A percentile compares a stretch with the other conserved stretches of the same genome.
Conservation (phyloP, 1,140 invertebrate species). For the Drosophila obscura region DNA sequence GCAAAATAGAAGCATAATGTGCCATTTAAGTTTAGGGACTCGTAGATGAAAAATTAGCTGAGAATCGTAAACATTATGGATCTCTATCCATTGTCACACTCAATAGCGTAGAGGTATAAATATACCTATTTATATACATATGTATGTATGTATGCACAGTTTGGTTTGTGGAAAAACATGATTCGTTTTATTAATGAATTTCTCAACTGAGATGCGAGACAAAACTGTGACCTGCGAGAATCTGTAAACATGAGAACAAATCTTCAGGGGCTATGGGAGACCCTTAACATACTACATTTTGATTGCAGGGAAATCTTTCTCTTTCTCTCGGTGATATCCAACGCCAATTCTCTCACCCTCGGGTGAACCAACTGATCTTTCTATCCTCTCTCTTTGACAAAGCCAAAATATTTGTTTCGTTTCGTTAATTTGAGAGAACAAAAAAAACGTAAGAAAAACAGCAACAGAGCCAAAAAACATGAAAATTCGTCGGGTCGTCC, state of each 20-base stretch:
- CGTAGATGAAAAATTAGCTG: conserved; percentile 32
- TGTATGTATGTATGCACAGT: conserved; percentile 16
- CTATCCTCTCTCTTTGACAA: conserved; percentile 28
- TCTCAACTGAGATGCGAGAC: conserved; percentile 4
- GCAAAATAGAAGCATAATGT: conserved; percentile 4
- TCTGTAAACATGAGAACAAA: conserved; percentile 23
- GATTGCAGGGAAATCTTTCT: conserved; percentile 6
- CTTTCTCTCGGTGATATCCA: conserved; percentile 32
- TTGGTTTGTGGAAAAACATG: conserved; percentile 33
- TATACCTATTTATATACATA: conserved; percentile 7
- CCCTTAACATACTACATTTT: conserved; percentile 29
- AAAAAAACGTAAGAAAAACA: conserved; percentile 52
- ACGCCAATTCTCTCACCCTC: conserved; percentile 27
- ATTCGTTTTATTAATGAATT: conserved; percentile 71
- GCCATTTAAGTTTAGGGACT: conserved; percentile 22
- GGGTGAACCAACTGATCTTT: background rate
- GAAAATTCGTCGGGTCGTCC: conserved; percentile 57
- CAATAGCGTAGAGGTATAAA: conserved; percentile 2
- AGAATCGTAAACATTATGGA: conserved; percentile 27
- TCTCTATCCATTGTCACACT: conserved; percentile 16
- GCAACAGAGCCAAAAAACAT: conserved; percentile 71
- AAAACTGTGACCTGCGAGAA: background rate
- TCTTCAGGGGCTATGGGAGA: conserved; percentile 9
- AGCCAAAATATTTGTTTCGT: conserved; percentile 61
- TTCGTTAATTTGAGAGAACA: conserved; percentile 42